These are phyloP conservation scores for Cryptus armator DNA, from an alignment of 2,888 invertebrate species.

Conservation along the genomic window DNA sequence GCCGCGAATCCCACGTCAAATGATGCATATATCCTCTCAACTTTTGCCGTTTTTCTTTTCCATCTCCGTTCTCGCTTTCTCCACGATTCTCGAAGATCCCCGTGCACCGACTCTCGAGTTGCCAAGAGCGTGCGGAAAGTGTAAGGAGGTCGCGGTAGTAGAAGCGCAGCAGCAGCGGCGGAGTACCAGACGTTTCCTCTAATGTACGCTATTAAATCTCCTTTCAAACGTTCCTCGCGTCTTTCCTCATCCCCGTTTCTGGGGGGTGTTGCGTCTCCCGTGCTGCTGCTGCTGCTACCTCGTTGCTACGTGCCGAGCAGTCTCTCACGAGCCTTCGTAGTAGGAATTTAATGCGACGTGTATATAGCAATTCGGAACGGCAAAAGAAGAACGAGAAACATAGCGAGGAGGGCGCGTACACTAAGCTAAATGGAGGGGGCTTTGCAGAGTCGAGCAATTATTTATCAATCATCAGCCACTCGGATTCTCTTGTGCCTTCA, in stretches of 20 bases:
- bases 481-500: not conserved
- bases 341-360: conserved; percentile 69
- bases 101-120: conserved; percentile 45
- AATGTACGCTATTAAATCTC: conserved; percentile 65
- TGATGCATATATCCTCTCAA: conserved; percentile 22
- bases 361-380: not conserved
- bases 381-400: not conserved
- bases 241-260: conserved; percentile 58
- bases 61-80: not conserved
- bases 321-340: conserved; percentile 63
- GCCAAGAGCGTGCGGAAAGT: conserved; percentile 40
- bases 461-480: conserved; percentile 67
- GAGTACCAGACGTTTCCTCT: conserved; percentile 46
- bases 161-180: conserved; percentile 5
- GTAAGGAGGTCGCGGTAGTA: conserved; percentile 19
- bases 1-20: conserved; percentile 1
- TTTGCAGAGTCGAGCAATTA: conserved; percentile 53
- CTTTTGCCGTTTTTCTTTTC: not conserved
- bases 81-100: conserved; percentile 17
- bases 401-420: not conserved
- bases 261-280: conserved; percentile 3
- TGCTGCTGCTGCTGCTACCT: not conserved
- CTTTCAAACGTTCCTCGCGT: conserved; percentile 67
- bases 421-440: not conserved
- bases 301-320: conserved; percentile 25